These are phyloP conservation scores for Danio aesculapii DNA, from an alignment of 2,797 vertebrate genomes.

Conservation along the genomic window DNA sequence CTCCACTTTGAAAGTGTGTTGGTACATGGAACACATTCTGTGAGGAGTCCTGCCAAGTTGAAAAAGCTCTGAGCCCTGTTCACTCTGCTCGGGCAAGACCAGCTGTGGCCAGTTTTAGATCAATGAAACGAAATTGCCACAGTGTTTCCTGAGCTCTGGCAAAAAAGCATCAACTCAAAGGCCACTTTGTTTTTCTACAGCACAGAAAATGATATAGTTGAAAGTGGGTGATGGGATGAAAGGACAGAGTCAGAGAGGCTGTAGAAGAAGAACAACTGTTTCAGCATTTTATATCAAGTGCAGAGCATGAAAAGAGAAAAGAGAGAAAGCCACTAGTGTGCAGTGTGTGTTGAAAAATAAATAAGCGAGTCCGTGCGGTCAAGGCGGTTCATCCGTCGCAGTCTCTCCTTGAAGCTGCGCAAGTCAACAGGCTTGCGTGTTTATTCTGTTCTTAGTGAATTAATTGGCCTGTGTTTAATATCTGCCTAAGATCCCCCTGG, in stretches of 20 bases:
- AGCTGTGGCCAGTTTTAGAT: conserved; percentile 67
- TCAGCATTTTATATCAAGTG: conserved; percentile 62
- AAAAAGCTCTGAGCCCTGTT: conserved; percentile 50
- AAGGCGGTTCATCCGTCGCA: conserved; percentile 28
- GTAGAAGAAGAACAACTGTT: conserved; percentile 61
- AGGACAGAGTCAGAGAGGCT: conserved; percentile 61
- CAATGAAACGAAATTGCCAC: conserved; percentile 67
- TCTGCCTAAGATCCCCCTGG: conserved; percentile 36
- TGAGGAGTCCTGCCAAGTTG: conserved; percentile 54
- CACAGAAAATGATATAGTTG: conserved; percentile 66
- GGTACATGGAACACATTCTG: conserved; percentile 50
- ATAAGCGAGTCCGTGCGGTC: conserved; percentile 54
- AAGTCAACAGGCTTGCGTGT: conserved; percentile 50
- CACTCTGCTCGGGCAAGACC: conserved; percentile 48
- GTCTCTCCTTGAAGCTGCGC: conserved; percentile 45
- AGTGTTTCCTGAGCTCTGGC: conserved; percentile 61
- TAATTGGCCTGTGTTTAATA: conserved; percentile 59
- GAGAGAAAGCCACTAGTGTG: conserved; percentile 50
- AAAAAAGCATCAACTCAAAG: conserved; percentile 66
- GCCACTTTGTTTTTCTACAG: conserved; percentile 69
- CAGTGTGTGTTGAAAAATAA: conserved; percentile 56
- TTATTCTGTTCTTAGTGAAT: conserved; percentile 60
- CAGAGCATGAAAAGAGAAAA: conserved; percentile 63
- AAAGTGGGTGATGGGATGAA: conserved; percentile 68
- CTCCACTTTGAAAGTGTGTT: conserved; percentile 46